Base-by-base conservation (phyloP, 37 sponge, comb jelly and placozoan species). In the Halichondria panicea region DNA sequence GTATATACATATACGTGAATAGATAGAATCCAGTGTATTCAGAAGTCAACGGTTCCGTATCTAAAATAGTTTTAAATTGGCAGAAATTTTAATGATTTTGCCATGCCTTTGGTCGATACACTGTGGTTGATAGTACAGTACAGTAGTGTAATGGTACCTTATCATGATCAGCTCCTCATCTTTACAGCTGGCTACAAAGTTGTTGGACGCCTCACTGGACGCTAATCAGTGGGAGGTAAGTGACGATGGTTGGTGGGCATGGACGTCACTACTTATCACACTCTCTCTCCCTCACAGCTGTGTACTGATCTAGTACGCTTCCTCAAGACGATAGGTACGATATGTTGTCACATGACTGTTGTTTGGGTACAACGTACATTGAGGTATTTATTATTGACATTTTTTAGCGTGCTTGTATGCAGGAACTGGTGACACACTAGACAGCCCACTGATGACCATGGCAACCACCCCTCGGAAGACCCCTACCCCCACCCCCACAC, bases 241-340 rank as follows among this genome's bases (percentile, higher is more conserved):
- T 38, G 6, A 12, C 12, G 12, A 66, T 66, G 3, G 15, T 15
- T 18, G 15, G 15, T 48, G 52, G 11, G 15, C 13, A 15, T 11
- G 11, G 15, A 48, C 15, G 52, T 48, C 15, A 15, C 11, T 11
- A 18, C 11, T 18, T 48, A 15, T 48, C 11, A 48, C 15, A 18
- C 25, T 12, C 12, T 30, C 37, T 72, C 15, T 62, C 33, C 25
- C 21, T 63, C 71, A 3, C 58, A 81, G 68, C 63, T 95, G 35
- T 76, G 81, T 36, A 81, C 76, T 40, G 93, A 95, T 35, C 83
- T 95, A 1, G 89, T 95, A 9, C 85, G 95, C 25, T 95, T 91
- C 63, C 79, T 95, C 0, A 80, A 79, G 72, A 83, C 93, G 22
- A 91, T 91, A 28, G 95, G 94, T 93, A 57, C 28, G 81, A n/a